phyloP scores from a whole-genome alignment of 2,113 vertebrate species.

The Vidua chalybeata region DNA sequence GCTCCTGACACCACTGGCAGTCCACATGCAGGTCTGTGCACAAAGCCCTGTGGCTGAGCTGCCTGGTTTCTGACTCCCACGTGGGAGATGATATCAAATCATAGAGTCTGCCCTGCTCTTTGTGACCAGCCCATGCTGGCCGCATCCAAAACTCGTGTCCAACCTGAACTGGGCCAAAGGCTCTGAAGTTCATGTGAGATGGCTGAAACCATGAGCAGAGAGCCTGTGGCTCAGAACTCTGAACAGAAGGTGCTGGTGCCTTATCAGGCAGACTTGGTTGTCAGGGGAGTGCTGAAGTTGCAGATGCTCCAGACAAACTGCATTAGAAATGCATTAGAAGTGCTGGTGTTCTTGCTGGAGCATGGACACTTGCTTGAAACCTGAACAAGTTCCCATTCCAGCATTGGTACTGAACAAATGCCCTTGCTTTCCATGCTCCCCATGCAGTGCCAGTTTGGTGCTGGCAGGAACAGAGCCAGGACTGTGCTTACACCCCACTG shows the following conservation, averaged over 20 bases:
- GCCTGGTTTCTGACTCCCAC: not conserved
- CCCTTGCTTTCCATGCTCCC: fast-evolving
- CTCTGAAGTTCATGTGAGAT: not conserved
- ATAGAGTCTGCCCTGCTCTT: not conserved
- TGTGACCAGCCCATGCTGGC: not conserved
- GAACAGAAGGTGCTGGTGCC: not conserved
- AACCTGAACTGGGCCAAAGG: not conserved
- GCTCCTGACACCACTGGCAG: not conserved
- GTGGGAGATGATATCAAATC: not conserved
- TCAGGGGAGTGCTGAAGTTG: not conserved
- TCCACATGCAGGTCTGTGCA: fast-evolving
- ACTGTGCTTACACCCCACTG: not conserved
- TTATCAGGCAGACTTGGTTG: not conserved
- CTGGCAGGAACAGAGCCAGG: not conserved
- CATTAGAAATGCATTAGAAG: too few relatives aligned
- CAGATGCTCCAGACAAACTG: not conserved
- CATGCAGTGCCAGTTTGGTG: fast-evolving
- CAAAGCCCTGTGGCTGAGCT: not conserved
- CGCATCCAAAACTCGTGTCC: not conserved
- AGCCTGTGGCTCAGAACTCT: not conserved
- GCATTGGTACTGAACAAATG: not conserved
- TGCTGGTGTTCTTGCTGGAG: fast-evolving
- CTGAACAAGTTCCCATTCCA: fast-evolving
- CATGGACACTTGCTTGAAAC: fast-evolving
- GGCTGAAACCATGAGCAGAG: not conserved